Evolutionary conservation across 2,797 vertebrate species (phyloP), one percentile per base, ranked within the genome.

Genomic region (Selene dorsalis): DNA sequence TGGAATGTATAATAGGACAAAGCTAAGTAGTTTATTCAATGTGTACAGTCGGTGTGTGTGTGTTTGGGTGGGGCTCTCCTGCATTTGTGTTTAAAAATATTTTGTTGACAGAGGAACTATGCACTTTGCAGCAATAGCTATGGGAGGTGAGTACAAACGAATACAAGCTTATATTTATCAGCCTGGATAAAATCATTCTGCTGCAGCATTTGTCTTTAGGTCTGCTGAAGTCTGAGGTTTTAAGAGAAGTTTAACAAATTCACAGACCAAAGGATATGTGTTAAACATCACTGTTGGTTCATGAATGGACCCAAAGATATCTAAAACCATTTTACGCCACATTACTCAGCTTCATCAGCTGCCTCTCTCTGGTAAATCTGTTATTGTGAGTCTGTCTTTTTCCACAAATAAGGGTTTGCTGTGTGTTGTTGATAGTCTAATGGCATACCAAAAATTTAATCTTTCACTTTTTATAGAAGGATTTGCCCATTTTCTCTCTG

Each of bases 401-500:
- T 43, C 32, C 2, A 24, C 18, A 24, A 65, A 26, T 14, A 22
- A 65, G 2, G 22, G 3, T 59, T 61, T 48, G 38, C 32, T 14
- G 41, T 53, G 22, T 53, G 43, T 24, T 53, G 50, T 26, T 53
- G 14, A 60, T 13, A 47, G 48, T 52, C 41, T 55, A 57, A 28
- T 18, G 63, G 13, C 22, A 53, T 53, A 24, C 13, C 13, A 9
- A 68, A 30, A 58, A 14, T 63, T 69, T 2, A 41, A 72, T 72
- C 26, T 65, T 77, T 57, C 0, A 30, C n/a, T 28, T 69, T 68
- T 45, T 17, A 56, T 18, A 64, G 20, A 77, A 60, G 30, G 18
- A 59, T 77, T 70, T 64, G 24, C 69, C 41, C 60, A 64, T 69
- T 38, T 39, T 62, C 17, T 59, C 12, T 78, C 22, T 66, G 50